Percentiles rank a stretch among this genome's conserved stretches.
Evolutionary conservation across 2,113 vertebrate genomes (phyloP).

Genomic region (Halcyon senegalensis): DNA sequence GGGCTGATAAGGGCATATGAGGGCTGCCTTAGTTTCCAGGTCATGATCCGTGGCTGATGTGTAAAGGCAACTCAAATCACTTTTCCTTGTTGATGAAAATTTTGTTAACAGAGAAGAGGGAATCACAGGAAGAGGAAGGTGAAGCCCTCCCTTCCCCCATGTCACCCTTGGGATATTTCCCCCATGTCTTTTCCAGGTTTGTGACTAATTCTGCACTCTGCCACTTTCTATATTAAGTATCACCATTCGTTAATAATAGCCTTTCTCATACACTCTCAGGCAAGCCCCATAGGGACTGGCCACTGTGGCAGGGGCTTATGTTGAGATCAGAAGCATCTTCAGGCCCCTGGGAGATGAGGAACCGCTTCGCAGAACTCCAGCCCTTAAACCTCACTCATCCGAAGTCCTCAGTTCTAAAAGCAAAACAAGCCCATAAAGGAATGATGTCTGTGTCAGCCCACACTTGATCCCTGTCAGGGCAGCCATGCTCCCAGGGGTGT

Average conservation of each 20-base stretch:
- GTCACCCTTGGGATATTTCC: neutral
- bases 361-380: neutral
- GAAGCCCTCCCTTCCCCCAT: neutral
- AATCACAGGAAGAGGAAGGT: neutral
- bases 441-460: neutral
- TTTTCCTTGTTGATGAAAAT: neutral
- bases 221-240: neutral
- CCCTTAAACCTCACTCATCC: neutral
- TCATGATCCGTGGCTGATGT: neutral
- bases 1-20: fast-evolving
- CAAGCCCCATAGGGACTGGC: neutral
- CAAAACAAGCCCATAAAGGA: neutral
- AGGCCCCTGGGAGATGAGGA: neutral
- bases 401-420: neutral
- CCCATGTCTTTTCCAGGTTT: neutral
- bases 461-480: fast-evolving
- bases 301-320: fast-evolving
- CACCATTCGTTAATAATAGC: neutral
- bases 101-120: neutral
- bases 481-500: neutral
- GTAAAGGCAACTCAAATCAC: neutral
- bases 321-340: neutral
- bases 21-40: neutral
- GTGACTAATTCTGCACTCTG: neutral
- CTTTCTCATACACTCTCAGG: neutral